A percentile compares a stretch with the other conserved stretches of the same genome.
Evolutionary conservation across 2,888 invertebrate genomes (phyloP).

Genomic region (Augochlorella aurata): DNA sequence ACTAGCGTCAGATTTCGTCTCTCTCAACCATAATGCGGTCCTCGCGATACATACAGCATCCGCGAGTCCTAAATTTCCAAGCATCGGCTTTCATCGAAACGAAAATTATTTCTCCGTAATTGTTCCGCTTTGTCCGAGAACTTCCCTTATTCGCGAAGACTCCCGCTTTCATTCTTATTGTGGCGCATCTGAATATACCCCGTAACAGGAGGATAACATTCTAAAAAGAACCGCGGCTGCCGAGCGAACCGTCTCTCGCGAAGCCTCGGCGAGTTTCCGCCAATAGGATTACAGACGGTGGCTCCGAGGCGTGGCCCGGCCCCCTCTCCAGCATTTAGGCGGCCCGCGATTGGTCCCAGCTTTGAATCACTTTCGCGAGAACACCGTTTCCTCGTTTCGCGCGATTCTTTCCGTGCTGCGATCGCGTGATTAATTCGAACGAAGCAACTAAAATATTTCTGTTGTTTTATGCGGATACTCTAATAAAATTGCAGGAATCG

Average conservation of each 20-base stretch:
- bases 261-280: not conserved
- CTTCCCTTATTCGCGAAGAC: not conserved
- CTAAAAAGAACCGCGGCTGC: not conserved
- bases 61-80: not conserved
- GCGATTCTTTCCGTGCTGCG: not conserved
- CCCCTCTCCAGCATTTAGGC: not conserved
- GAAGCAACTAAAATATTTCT: not conserved
- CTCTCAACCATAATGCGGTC: not conserved
- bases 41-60: too few species aligned
- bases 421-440: not conserved
- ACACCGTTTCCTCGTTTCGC: not conserved
- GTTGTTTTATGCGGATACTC: too few species aligned
- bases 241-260: not conserved
- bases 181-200: not conserved
- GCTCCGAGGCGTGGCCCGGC: not conserved
- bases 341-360: not conserved
- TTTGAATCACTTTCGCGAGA: not conserved
- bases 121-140: not conserved
- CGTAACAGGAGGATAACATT: not conserved
- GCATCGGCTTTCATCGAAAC: not conserved
- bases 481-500: too few species aligned
- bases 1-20: not conserved
- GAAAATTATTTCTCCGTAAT: not conserved
- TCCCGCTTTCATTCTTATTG: not conserved
- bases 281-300: not conserved